A percentile compares a stretch with the other conserved stretches of the same genome.
Conservation (phyloP, 2,113 vertebrate species). For the Craseonycteris thonglongyai region DNA sequence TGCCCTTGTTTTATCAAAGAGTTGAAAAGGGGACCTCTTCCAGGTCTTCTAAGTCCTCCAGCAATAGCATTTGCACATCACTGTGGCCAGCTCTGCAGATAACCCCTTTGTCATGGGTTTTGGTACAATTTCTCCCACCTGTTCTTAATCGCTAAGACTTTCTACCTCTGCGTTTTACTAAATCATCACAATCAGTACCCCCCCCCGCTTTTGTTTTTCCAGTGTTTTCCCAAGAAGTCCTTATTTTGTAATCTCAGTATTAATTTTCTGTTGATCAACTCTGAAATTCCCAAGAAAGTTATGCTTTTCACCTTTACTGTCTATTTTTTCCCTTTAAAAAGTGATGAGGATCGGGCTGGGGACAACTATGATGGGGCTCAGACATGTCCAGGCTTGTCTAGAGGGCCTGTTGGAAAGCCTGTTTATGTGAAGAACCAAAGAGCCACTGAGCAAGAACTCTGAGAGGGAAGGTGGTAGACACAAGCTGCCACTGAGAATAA, state of each 20-base stretch:
- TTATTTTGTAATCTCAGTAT: background rate
- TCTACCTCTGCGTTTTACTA: background rate
- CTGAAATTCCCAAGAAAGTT: background rate
- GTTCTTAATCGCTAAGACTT: constrained; percentile 14
- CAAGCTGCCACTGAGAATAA: background rate
- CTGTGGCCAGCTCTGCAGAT: background rate
- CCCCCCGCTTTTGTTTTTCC: background rate
- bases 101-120: background rate
- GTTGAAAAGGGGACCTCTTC: background rate
- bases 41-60: background rate
- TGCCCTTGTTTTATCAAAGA: background rate
- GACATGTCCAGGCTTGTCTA: background rate
- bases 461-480: background rate
- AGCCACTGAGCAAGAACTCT: background rate
- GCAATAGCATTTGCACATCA: background rate
- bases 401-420: background rate
- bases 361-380: background rate
- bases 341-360: background rate
- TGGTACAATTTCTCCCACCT: background rate
- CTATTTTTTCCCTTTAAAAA: background rate
- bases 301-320: background rate
- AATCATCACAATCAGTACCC: background rate
- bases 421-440: background rate
- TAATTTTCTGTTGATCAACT: background rate
- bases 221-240: background rate